Conservation (phyloP, 2,888 invertebrate genomes). For the Azorinus chamasolen region DNA sequence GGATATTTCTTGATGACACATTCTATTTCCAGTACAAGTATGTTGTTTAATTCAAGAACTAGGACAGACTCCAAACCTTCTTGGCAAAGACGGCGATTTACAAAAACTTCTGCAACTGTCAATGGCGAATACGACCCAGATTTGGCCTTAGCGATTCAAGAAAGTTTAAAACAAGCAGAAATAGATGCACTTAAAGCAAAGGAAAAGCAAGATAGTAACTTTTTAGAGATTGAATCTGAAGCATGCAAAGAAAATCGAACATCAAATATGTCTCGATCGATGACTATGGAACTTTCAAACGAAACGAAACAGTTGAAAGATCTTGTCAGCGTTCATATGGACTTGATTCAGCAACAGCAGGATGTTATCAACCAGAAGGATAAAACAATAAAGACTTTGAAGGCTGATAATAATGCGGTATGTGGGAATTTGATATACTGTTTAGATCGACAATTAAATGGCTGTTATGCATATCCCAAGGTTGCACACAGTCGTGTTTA, state of each 20-base stretch:
- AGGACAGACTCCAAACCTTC: conserved; percentile 67
- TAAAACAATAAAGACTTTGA: conserved; percentile 91
- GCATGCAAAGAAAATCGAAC: conserved; percentile 48
- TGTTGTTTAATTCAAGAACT: conserved; percentile 65
- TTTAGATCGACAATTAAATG: too few species aligned
- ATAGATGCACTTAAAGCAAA: conserved; percentile 64
- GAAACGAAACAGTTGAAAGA: conserved; percentile 88
- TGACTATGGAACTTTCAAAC: conserved; percentile 39
- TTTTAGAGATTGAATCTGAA: conserved; percentile 41
- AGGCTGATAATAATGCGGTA: conserved; percentile 93
- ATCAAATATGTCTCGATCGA: conserved; percentile 47
- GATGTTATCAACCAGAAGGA: conserved; percentile 94
- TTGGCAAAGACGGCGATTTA: conserved; percentile 70
- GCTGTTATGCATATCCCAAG: too few species aligned
- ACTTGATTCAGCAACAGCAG: conserved; percentile 96
- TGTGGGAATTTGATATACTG: conserved; percentile 44
- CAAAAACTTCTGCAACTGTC: conserved; percentile 71
- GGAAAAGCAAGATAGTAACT: conserved; percentile 58
- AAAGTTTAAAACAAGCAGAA: conserved; percentile 78
- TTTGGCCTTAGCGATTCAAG: conserved; percentile 77
- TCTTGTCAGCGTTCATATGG: conserved; percentile 93
- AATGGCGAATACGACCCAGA: conserved; percentile 79
- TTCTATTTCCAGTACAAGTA: conserved; percentile 29
- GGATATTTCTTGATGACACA: too few species aligned
- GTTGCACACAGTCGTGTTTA: too few species aligned